phyloP scores from a whole-genome alignment of 2,113 vertebrate genomes.

The Lophura nycthemera region DNA sequence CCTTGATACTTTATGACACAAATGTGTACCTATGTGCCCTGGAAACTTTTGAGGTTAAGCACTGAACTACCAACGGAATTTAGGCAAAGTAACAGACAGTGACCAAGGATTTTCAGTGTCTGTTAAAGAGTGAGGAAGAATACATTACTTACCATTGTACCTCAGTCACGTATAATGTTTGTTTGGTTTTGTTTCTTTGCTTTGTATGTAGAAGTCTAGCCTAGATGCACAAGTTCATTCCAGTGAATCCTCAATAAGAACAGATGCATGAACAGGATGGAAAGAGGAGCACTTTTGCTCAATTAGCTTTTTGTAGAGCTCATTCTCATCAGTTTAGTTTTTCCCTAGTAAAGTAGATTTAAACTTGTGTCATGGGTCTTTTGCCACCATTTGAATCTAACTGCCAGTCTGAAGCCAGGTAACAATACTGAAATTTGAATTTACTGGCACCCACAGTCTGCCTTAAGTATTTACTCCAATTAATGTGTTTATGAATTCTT shows the following conservation, averaged over 20 bases:
- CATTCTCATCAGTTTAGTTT: background rate
- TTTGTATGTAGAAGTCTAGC: background rate
- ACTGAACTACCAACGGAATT: background rate
- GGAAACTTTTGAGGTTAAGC: background rate
- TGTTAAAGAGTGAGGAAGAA: background rate
- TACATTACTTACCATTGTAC: background rate
- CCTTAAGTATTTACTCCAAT: background rate
- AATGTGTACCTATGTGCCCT: background rate
- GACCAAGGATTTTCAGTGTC: background rate
- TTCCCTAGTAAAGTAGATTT: background rate
- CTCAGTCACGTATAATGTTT: background rate
- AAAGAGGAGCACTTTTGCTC: background rate
- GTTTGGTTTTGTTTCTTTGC: background rate
- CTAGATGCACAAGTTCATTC: background rate
- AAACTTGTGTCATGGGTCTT: background rate
- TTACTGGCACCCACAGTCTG: background rate
- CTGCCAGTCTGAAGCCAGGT: background rate
- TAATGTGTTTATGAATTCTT: background rate
- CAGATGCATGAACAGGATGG: background rate
- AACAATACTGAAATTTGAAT: background rate
- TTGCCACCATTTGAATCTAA: background rate
- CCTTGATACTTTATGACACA: background rate
- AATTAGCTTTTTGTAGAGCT: background rate
- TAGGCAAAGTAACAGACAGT: background rate
- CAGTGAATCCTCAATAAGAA: background rate